Evolutionary conservation across 2,113 vertebrate species (phyloP).

Genomic region (Laterallus jamaicensis): DNA sequence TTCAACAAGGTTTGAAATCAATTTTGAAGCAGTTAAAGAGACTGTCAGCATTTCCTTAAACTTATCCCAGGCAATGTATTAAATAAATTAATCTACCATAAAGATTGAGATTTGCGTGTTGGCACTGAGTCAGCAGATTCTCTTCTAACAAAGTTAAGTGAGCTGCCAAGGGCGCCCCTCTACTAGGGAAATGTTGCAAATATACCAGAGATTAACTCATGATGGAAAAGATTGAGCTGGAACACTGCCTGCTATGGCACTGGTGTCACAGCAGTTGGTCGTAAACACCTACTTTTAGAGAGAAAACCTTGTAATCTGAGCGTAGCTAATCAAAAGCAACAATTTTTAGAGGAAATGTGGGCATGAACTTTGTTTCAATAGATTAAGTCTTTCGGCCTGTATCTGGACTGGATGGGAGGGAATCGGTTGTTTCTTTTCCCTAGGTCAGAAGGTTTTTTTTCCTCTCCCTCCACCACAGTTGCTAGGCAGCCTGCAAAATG

Average conservation of each 20-base stretch:
- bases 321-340: not conserved
- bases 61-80: not conserved
- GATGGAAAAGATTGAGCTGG: not conserved
- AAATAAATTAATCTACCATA: slow-evolving; percentile 45
- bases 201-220: not conserved
- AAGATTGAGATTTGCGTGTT: slow-evolving; percentile 36
- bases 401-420: not conserved
- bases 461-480: not conserved
- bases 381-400: not conserved
- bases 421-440: not conserved
- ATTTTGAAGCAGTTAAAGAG: slow-evolving; percentile 35
- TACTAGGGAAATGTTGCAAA: not conserved
- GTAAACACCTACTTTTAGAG: not conserved
- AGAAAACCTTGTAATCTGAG: not conserved
- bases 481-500: slow-evolving; percentile 34
- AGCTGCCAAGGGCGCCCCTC: not conserved
- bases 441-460: not conserved
- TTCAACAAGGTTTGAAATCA: not conserved
- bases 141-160: not conserved
- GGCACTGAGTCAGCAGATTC: slow-evolving; percentile 24
- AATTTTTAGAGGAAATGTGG: not conserved
- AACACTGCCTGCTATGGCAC: not conserved
- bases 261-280: not conserved
- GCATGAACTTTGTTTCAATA: not conserved
- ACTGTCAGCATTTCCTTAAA: slow-evolving; percentile 8